These are phyloP conservation scores for Nasonia oneida DNA, from an alignment of 2,888 invertebrate species.

Conservation along the genomic window DNA sequence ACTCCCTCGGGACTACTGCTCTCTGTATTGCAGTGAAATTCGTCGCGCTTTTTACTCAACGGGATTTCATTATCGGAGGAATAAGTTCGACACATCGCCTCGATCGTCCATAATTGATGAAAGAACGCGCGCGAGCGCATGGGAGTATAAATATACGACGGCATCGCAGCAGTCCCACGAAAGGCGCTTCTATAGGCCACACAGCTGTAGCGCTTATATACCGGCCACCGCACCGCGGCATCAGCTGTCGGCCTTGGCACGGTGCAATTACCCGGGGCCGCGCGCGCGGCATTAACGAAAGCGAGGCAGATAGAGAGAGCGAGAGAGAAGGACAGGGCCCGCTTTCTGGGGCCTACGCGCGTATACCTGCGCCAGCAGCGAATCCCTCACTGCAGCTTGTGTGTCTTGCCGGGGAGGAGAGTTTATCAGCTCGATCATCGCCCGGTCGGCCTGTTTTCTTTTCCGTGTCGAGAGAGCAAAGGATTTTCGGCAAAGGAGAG, in stretches of 20 bases:
- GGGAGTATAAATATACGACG: background rate
- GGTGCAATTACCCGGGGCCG: conserved; percentile 77
- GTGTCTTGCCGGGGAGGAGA: background rate
- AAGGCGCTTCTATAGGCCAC: background rate
- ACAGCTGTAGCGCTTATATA: conserved; percentile 35
- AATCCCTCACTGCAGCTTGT: background rate
- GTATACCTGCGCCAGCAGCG: conserved; percentile 6
- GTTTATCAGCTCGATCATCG: background rate
- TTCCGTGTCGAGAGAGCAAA: background rate
- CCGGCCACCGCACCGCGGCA: conserved; percentile 68
- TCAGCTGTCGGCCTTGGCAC: conserved; percentile 79
- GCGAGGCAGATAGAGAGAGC: conserved; percentile 41
- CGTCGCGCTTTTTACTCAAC: no score
- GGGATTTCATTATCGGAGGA: background rate
- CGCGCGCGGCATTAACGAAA: conserved; percentile 67
- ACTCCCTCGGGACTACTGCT: no score
- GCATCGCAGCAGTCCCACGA: background rate
- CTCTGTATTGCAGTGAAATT: no score
- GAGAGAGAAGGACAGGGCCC: conserved; percentile 10
- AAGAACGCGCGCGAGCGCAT: background rate
- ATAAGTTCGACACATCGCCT: background rate
- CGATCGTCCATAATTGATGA: background rate
- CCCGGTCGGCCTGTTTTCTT: background rate
- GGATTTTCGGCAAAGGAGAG: background rate
- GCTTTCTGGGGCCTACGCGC: conserved; percentile 10